Evolutionary conservation across 2,797 vertebrate species (phyloP), one percentile per base, ranked within the genome.

Genomic region (Antennarius maculatus): DNA sequence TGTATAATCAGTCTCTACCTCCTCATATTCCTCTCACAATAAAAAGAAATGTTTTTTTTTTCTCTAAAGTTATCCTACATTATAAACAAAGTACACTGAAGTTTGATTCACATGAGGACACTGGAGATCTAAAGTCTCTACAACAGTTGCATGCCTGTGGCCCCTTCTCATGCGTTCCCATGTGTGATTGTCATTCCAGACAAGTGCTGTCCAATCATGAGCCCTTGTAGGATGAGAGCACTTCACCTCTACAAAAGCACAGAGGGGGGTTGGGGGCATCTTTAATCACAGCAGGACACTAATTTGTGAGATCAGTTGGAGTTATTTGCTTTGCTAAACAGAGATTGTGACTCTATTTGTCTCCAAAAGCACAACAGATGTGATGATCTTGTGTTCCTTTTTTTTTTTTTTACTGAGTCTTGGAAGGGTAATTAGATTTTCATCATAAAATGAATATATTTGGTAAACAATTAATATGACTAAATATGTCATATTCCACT

Each of bases 141-240:
- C 28, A 76, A 68, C 65, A n/a, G 53, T 65, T 10, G 7, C 7
- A 76, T 53, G 57, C 66, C 43, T 6, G 37, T 55, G 71, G 57
- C 67, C 79, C 65, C 71, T 55, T 52, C 55, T 61, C 69, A 65
- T 71, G 60, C 69, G 57, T 83, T 82, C 80, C 76, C 83, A 88
- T 53, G 55, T 85, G 66, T 63, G 51, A 49, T 54, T 64, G 71
- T 71, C 69, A 74, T 70, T 76, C 71, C 66, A 41, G 50, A 67
- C 54, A n/a, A 81, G 75, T 69, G 68, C 58, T 50, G 50, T 79
- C 71, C 74, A 79, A 54, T 79, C 73, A 64, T 1, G 29, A 69
- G 34, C 17, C 41, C 16, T 46, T 12, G 27, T 73, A 16, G 37
- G 42, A 63, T 53, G 52, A 81, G 77, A 74, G 71, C 70, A 18